Percentiles rank a stretch among this genome's conserved stretches.
phyloP scores from a whole-genome alignment of 2,113 vertebrate genomes.

The Glaucidium brasilianum region DNA sequence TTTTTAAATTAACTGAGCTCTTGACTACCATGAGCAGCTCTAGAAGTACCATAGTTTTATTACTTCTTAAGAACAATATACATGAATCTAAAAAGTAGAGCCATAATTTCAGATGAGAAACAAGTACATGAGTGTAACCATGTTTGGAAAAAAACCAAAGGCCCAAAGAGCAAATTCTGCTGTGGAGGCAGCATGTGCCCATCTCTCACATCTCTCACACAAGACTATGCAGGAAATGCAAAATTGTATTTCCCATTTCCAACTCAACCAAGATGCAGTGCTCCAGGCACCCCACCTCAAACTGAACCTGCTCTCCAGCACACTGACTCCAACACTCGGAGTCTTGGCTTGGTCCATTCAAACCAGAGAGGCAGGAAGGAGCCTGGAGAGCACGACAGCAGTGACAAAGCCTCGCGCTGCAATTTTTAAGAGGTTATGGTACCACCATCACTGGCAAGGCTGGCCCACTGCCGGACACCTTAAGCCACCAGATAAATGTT shows the following conservation, averaged over 20 bases:
- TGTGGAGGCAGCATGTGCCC: neutral
- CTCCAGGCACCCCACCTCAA: neutral
- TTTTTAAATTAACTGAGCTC: slow-evolving; percentile 17
- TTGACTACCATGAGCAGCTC: slow-evolving; percentile 5
- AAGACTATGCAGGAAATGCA: accelerated
- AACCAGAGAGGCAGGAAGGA: neutral
- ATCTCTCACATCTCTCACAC: neutral
- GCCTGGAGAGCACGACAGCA: accelerated
- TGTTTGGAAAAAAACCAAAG: neutral
- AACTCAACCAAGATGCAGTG: accelerated
- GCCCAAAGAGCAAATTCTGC: neutral
- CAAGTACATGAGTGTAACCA: neutral
- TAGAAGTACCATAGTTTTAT: neutral
- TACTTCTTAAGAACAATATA: neutral
- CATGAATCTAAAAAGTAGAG: neutral
- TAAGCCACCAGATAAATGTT: neutral
- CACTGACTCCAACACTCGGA: accelerated
- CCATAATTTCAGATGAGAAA: neutral
- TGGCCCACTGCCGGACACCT: neutral
- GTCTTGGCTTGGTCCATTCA: neutral
- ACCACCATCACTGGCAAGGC: accelerated
- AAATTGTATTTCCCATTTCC: neutral
- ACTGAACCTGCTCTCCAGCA: neutral
- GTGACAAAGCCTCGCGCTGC: accelerated
- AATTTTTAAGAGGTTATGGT: neutral